These are phyloP conservation scores for Equus quagga DNA, from an alignment of 2,113 vertebrate species.

Conservation along the genomic window DNA sequence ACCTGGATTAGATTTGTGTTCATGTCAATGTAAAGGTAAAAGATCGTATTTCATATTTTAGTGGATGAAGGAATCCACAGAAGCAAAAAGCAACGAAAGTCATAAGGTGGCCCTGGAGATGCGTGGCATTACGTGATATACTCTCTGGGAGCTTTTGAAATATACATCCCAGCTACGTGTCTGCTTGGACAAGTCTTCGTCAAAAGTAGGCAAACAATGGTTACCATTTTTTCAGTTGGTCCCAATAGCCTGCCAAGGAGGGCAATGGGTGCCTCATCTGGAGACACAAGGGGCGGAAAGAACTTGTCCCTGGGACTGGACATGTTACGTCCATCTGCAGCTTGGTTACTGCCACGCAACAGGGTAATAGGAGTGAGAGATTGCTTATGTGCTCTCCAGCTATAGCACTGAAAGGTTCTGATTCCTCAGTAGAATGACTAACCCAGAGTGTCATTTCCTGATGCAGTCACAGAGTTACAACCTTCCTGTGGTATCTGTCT, in stretches of 20 bases:
- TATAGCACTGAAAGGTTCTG: background rate
- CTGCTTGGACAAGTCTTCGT: background rate
- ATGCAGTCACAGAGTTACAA: fast-evolving
- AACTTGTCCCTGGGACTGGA: fast-evolving
- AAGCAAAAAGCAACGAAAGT: background rate
- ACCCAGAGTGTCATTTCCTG: background rate
- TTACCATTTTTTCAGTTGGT: fast-evolving
- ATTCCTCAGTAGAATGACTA: background rate
- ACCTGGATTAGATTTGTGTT: background rate
- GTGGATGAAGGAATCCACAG: background rate
- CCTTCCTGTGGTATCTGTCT: background rate
- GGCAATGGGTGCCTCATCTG: fast-evolving
- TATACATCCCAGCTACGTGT: fast-evolving
- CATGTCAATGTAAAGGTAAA: background rate
- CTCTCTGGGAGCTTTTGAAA: background rate
- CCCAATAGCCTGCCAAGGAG: background rate
- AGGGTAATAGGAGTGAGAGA: too few species aligned
- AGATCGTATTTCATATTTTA: fast-evolving
- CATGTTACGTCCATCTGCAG: fast-evolving
- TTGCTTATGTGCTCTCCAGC: fast-evolving
- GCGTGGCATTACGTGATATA: fast-evolving
- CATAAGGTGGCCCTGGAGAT: background rate
- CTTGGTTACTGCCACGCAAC: fast-evolving
- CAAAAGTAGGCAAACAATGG: fast-evolving
- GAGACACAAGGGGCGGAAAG: background rate